These are phyloP conservation scores for Heterodera filipjevi DNA, from an alignment of 2,888 invertebrate genomes.

Conservation along the genomic window DNA sequence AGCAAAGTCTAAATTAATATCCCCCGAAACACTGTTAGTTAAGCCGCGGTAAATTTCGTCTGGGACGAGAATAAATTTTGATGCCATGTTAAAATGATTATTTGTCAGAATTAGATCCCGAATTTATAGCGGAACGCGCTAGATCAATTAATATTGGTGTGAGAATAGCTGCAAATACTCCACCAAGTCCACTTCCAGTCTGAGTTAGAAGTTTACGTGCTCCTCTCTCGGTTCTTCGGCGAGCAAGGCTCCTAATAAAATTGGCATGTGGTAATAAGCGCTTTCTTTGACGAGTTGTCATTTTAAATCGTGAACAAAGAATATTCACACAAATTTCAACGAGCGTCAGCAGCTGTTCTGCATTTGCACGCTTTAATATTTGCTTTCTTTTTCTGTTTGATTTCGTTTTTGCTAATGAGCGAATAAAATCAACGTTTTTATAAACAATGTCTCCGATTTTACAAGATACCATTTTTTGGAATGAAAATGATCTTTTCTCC, in stretches of 20 bases:
- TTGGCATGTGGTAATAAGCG: conserved; percentile 26
- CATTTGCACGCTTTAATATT: conserved; percentile 2
- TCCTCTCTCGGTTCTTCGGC: conserved; percentile 21
- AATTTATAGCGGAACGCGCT: conserved; percentile 10
- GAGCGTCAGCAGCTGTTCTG: conserved; percentile 17
- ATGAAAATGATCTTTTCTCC: conserved; percentile 18
- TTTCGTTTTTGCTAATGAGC: conserved; percentile 14
- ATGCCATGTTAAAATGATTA: conserved; percentile 13
- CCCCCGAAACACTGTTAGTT: background rate
- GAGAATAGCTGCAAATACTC: conserved; percentile 3
- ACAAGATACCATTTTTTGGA: conserved; percentile 16
- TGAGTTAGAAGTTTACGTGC: conserved; percentile 20
- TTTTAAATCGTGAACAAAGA: background rate
- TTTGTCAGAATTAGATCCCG: background rate
- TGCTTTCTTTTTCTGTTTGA: background rate
- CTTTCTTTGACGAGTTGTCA: conserved; percentile 22
- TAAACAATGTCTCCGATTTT: background rate
- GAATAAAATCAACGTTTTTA: conserved; percentile 12
- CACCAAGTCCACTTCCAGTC: conserved; percentile 13
- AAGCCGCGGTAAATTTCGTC: conserved; percentile 31
- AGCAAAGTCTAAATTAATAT: background rate
- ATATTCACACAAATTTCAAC: conserved; percentile 31
- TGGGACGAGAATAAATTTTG: conserved; percentile 30
- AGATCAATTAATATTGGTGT: conserved; percentile 21
- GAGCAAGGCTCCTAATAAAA: conserved; percentile 21